Base-by-base conservation (phyloP, 2,113 vertebrate genomes). In the Leiothrix lutea region DNA sequence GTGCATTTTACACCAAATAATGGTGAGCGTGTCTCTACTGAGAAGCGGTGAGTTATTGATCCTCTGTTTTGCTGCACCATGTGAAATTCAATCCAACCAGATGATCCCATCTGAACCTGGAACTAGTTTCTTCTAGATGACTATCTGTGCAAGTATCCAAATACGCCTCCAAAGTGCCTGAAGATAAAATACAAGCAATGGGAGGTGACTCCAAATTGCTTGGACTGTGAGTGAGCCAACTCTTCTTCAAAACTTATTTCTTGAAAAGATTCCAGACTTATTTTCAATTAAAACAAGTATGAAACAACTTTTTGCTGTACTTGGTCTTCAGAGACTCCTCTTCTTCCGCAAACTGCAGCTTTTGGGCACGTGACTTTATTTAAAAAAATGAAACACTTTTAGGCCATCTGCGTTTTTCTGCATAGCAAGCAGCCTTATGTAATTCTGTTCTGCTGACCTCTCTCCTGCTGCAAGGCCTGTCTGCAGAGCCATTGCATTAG, bases 351-450 rank as follows among this genome's bases (percentile, higher is more conserved):
- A 83, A 93, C 31, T 88, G 60, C 54, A 74, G 61, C 38, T 94
- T 42, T 58, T 0, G 0, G 26, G 31, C 90, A 92, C 73, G 88
- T 89, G 94, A 90, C 73, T 94, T 88, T 53, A 53, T 86, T 86
- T 80, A 18, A 92, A 94, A 96, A 96, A 93, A 86, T 66, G 66
- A 95, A 95, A 95, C 85, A 90, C 85, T 94, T 94, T 67, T 64
- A 88, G 82, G 70, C 88, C 95, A 94, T 95, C 96, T 96, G 96
- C 5, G 9, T 90, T 84, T 94, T 94, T 92, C 85, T 83, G 88
- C 93, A 95, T 96, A 95, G 91, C 89, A 80, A 94, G 81, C 91
- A 92, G 93, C 80, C 73, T 95, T 93, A 93, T 50, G 95, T 97
- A 94, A 97, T 95, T 72, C 60, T 75, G 60, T 90, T 80, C 90